phyloP scores from a whole-genome alignment of 2,888 invertebrate genomes.

The Pristionchus fissidentatus region DNA sequence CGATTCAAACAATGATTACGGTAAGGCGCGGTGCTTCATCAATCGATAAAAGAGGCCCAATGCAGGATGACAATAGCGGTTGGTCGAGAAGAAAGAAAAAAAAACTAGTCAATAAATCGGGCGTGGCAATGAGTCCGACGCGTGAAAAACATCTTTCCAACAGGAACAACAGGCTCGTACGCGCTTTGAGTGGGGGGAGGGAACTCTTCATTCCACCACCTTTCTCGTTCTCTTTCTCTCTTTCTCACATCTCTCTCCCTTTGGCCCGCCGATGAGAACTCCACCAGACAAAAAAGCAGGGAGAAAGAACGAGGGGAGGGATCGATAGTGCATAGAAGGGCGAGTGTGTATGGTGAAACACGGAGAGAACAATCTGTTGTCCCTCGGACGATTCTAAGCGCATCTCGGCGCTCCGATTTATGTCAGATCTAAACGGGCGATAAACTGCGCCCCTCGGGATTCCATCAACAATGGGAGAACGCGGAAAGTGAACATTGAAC shows the following conservation, averaged over 20 bases:
- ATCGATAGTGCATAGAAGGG: conserved; percentile 20
- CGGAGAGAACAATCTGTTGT: conserved; percentile 11
- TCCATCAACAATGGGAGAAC: background rate
- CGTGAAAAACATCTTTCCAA: background rate
- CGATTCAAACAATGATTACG: no score
- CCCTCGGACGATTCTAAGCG: background rate
- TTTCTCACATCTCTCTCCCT: background rate
- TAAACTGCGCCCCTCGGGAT: background rate
- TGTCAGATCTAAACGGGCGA: conserved; percentile 14
- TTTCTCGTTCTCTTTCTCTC: background rate
- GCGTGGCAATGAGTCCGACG: no score
- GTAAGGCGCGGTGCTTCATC: no score
- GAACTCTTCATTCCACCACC: background rate
- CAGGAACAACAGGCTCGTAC: background rate
- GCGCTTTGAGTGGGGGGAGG: background rate
- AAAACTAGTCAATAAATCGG: no score
- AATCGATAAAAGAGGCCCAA: no score
- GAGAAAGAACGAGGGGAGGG: conserved; percentile 2
- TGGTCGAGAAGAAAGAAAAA: no score
- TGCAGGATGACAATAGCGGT: no score
- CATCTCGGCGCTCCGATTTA: background rate
- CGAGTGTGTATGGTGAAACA: conserved; percentile 19
- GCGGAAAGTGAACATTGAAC: background rate
- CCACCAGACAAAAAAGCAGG: conserved; percentile 3
- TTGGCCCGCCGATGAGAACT: conserved; percentile 35